Evolutionary conservation across 2,113 vertebrate species (phyloP).

Genomic region (Dicrurus megarhynchus): DNA sequence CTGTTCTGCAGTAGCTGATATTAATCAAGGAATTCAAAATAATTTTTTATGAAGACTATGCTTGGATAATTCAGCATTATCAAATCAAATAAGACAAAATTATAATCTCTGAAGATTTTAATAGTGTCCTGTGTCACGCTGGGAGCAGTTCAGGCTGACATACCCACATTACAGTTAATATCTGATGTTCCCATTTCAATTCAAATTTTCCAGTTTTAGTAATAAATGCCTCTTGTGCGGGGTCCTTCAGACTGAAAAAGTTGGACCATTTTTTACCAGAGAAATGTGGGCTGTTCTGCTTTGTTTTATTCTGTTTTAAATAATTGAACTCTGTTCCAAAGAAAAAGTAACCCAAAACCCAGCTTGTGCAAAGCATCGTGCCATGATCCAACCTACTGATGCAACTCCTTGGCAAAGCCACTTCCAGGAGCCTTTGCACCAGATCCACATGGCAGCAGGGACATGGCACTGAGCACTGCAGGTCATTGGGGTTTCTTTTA

Average conservation of each 20-base stretch:
- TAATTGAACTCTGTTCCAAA: not conserved
- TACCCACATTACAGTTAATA: not conserved
- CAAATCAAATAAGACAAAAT: not conserved
- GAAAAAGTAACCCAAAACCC: not conserved
- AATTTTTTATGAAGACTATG: not conserved
- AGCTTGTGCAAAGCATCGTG: not conserved
- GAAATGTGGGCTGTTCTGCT: not conserved
- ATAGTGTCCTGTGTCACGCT: not conserved
- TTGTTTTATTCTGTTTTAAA: not conserved
- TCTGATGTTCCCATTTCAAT: not conserved
- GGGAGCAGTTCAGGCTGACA: not conserved
- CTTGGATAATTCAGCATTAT: not conserved
- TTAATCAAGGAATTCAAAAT: not conserved
- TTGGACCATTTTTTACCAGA: not conserved
- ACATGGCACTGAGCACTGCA: not conserved
- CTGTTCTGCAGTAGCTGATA: not conserved
- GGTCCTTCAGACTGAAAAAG: not conserved
- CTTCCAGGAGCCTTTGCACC: conserved; percentile 10
- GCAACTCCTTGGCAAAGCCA: conserved; percentile 7
- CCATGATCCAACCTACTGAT: not conserved
- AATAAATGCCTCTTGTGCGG: not conserved
- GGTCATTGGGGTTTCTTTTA: not conserved
- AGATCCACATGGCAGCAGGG: not conserved
- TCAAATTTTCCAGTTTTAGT: not conserved
- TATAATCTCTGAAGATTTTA: not conserved